phyloP scores from a whole-genome alignment of 2,888 invertebrate species.

The Ichneumoninae sp. region DNA sequence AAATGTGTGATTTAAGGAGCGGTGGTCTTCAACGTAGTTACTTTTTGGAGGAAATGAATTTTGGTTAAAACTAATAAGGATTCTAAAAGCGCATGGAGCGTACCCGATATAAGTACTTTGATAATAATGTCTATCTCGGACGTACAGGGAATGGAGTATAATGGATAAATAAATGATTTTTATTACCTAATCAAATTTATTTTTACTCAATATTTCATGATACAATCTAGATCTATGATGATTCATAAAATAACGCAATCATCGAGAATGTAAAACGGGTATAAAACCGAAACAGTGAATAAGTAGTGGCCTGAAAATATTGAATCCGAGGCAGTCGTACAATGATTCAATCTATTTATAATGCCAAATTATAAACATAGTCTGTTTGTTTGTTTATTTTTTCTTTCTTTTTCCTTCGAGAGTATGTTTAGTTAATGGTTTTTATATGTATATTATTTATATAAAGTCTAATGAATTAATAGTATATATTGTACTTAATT shows the following conservation, averaged over 20 bases:
- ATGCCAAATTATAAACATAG: constrained; percentile 73
- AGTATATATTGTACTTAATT: constrained; percentile 84
- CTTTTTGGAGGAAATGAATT: no score
- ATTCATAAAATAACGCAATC: constrained; percentile 84
- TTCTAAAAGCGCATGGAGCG: no score
- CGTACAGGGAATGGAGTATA: background rate
- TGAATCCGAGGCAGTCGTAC: constrained; percentile 71
- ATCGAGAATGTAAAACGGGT: constrained; percentile 77
- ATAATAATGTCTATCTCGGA: background rate
- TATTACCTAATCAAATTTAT: constrained; percentile 85
- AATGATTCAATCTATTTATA: constrained; percentile 69
- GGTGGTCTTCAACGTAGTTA: no score
- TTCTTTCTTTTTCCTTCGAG: constrained; percentile 64
- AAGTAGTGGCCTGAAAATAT: constrained; percentile 69
- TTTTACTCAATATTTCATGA: constrained; percentile 84
- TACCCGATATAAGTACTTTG: no score
- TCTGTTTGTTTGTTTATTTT: constrained; percentile 56
- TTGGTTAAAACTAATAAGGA: no score
- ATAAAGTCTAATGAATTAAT: constrained; percentile 84
- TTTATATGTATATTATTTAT: constrained; percentile 78
- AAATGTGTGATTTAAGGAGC: no score
- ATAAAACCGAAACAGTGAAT: constrained; percentile 70
- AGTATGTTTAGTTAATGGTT: constrained; percentile 75
- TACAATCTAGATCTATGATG: constrained; percentile 84
- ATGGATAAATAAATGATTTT: constrained; percentile 65